A percentile compares a stretch with the other conserved stretches of the same genome.
Conservation (phyloP, 2,113 vertebrate species). For the Lanius collurio region DNA sequence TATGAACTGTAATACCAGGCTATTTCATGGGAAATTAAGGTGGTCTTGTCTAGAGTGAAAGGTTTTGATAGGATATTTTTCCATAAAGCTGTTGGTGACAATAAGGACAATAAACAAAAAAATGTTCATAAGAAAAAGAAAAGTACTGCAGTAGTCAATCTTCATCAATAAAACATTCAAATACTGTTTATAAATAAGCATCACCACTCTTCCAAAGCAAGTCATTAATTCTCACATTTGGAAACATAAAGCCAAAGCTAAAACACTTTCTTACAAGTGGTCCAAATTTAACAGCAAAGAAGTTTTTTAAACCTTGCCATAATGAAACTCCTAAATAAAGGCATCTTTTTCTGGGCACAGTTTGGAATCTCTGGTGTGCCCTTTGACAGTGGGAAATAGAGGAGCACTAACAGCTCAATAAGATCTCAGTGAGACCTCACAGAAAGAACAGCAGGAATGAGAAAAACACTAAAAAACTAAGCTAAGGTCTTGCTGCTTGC, state of each 20-base stretch:
- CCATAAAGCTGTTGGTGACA: background rate
- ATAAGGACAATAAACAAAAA: background rate
- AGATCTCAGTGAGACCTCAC: background rate
- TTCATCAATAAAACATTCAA: background rate
- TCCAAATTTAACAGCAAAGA: background rate
- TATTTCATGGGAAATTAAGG: background rate
- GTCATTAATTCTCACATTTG: background rate
- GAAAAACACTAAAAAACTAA: slow-evolving; percentile 2
- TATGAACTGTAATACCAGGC: background rate
- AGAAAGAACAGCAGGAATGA: background rate
- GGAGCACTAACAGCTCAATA: background rate
- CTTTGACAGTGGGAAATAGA: background rate
- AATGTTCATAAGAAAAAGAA: background rate
- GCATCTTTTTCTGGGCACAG: background rate
- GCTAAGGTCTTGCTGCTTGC: background rate
- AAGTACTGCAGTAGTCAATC: background rate
- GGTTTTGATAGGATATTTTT: background rate
- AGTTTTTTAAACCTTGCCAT: background rate
- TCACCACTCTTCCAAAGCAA: background rate
- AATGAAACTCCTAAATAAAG: background rate
- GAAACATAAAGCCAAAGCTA: background rate
- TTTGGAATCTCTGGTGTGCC: background rate
- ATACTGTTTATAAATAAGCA: background rate
- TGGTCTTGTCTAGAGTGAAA: background rate
- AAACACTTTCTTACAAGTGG: background rate